phyloP scores from a whole-genome alignment of 1,140 invertebrate genomes.

The Papilio glaucus region DNA sequence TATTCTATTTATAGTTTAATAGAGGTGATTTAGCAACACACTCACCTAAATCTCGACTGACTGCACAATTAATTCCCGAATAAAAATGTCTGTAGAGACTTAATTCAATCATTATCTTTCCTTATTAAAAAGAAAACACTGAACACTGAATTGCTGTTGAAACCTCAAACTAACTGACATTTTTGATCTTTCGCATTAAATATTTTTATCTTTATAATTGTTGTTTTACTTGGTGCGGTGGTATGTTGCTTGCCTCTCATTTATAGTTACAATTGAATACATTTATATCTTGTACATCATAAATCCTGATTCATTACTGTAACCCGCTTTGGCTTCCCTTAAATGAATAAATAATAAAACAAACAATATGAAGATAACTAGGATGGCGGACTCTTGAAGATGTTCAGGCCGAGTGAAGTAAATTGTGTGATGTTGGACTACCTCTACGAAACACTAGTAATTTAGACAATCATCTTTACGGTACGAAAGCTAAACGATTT shows the following conservation, averaged over 20 bases:
- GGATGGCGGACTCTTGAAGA: too few species aligned
- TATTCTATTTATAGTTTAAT: background rate
- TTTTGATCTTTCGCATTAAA: too few species aligned
- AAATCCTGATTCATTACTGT: background rate
- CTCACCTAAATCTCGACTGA: slow-evolving; percentile 2
- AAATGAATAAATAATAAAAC: background rate
- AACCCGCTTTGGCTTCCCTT: background rate
- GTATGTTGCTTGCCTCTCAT: background rate
- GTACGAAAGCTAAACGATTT: too few species aligned
- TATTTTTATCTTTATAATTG: too few species aligned
- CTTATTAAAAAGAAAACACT: background rate
- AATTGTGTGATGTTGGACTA: background rate
- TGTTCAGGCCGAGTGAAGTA: background rate
- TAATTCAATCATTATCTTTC: background rate
- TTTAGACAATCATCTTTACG: too few species aligned
- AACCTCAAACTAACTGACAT: too few species aligned
- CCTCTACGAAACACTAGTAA: too few species aligned
- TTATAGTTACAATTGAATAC: background rate
- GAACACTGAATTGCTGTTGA: too few species aligned
- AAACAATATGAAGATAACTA: background rate
- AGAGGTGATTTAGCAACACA: background rate
- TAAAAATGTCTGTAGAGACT: background rate
- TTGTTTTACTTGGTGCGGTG: too few species aligned
- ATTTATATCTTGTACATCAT: background rate
- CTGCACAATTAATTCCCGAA: slow-evolving; percentile 1